Evolutionary conservation across 2,113 vertebrate genomes (phyloP).

Genomic region (Sprattus sprattus): DNA sequence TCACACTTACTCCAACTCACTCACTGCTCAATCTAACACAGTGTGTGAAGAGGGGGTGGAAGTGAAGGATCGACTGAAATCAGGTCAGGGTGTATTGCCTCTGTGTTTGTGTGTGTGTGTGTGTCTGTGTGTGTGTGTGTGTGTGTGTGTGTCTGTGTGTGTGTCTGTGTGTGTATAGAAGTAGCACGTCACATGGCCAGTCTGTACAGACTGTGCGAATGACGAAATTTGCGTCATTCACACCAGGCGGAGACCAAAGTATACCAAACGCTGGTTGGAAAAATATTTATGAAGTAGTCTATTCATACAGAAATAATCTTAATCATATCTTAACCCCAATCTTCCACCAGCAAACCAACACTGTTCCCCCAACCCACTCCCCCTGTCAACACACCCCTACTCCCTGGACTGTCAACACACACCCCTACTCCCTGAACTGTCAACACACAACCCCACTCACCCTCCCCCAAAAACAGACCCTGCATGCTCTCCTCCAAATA

Average conservation of each 20-base stretch:
- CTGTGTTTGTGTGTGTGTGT: background rate
- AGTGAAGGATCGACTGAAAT: background rate
- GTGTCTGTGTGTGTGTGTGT: background rate
- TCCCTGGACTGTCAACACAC: background rate
- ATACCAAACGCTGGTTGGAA: background rate
- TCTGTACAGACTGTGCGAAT: too few relatives aligned
- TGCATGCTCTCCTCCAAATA: background rate
- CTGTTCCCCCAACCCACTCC: background rate
- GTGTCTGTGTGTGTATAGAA: background rate
- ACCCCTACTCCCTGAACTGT: background rate
- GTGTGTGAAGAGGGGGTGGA: too few relatives aligned
- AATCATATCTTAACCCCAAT: conserved; percentile 51
- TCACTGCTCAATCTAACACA: background rate
- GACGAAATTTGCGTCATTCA: too few relatives aligned
- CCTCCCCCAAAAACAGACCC: background rate
- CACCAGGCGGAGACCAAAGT: background rate
- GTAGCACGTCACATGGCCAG: too few relatives aligned
- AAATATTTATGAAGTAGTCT: background rate
- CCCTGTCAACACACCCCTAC: background rate
- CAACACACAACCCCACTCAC: background rate
- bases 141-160: background rate
- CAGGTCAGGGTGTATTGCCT: background rate
- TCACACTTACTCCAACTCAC: background rate
- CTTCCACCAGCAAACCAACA: background rate
- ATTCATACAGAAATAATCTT: background rate